Evolutionary conservation across 1,140 invertebrate species (phyloP), one percentile per base, ranked within the genome.

Genomic region (Drosophila ambigua): DNA sequence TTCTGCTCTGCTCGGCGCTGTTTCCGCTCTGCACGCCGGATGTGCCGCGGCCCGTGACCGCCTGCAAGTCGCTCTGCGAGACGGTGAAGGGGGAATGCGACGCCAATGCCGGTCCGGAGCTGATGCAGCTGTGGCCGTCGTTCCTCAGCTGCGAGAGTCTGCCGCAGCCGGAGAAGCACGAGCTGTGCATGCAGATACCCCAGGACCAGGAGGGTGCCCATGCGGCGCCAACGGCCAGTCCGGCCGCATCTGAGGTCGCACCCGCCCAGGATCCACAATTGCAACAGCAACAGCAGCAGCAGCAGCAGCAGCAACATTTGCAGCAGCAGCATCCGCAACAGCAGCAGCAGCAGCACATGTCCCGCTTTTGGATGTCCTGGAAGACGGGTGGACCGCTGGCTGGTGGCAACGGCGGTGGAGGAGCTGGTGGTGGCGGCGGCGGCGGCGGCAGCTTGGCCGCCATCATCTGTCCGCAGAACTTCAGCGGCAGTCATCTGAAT

Each of bases 11-110:
- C 93, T 97, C 97, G 28, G 96, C 97, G 7, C 97, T 98, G 90
- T 96, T 97, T 13, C 98, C 98, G 39, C 96, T 98, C 92, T 99
- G 98, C 92, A 97, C 97, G 7, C 96, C 97, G 82, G 96, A 98
- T 88, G 96, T 98, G 73, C 93, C 94, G 31, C 95, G 95, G 76
- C 96, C 97, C 23, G 97, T 99, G 65, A 96, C 96, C 51, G 96
- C 97, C 4, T 98, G 98, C 93, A 94, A 96, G 72, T 95, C 95
- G 3, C 94, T 98, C 46, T 98, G 97, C 92, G 95, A 97, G 77
- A 95, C 95, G 45, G 97, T 98, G 1, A 94, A 94, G 65, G 93
- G 93, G 46, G 95, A 96, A 62, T 99, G 98, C 92, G 77, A 54
- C 2, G 41, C 53, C 1, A 93, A 95, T 52, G 94, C 96, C 0